Conservation (phyloP, 2,113 vertebrate species). For the Macroglossus sobrinus region DNA sequence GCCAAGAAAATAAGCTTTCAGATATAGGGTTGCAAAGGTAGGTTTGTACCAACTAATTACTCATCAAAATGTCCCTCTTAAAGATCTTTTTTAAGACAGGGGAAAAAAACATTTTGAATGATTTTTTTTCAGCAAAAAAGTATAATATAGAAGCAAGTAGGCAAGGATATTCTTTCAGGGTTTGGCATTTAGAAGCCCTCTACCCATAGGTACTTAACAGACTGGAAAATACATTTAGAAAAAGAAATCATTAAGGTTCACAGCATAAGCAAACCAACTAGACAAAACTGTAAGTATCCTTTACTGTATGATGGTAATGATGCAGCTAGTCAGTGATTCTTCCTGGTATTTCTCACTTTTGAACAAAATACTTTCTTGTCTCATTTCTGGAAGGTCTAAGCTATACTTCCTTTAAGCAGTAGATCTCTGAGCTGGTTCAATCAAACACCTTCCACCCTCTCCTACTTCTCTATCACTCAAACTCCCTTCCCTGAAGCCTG, state of each 20-base stretch:
- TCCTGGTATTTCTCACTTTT: background rate
- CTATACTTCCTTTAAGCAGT: background rate
- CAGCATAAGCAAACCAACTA: background rate
- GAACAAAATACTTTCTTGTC: background rate
- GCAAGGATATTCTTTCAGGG: background rate
- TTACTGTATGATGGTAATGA: background rate
- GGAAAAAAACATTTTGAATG: background rate
- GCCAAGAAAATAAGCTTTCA: background rate
- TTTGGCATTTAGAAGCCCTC: constrained; percentile 10
- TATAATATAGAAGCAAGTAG: background rate
- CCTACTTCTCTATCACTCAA: background rate
- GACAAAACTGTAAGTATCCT: background rate
- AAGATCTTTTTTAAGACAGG: background rate
- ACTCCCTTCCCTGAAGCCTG: background rate
- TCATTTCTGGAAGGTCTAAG: background rate
- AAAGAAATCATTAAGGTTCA: background rate
- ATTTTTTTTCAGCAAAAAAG: background rate
- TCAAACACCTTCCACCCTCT: background rate
- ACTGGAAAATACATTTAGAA: background rate
- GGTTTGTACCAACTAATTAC: background rate
- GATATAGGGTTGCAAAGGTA: background rate
- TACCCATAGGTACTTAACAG: background rate
- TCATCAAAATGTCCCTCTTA: background rate
- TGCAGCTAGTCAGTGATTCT: background rate
- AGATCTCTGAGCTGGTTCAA: background rate